Evolutionary conservation across 2,113 vertebrate species (phyloP).

Genomic region (Callaeas wilsoni): DNA sequence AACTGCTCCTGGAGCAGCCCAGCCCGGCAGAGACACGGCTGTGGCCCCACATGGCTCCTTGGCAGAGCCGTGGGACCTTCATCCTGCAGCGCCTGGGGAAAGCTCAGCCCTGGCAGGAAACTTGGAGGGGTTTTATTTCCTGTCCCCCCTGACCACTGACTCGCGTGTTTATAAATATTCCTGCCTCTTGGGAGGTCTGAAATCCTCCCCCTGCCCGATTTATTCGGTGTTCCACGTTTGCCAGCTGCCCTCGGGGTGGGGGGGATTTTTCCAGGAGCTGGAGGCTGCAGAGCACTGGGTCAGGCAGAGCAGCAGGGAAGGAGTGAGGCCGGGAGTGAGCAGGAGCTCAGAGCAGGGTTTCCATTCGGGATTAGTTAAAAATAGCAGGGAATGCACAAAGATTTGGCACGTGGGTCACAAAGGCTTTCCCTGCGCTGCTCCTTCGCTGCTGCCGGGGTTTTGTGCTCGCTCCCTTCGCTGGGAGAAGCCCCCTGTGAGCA

Average conservation of each 20-base stretch:
- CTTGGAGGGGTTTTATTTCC: fast-evolving
- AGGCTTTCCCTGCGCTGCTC: background rate
- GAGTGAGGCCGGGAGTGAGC: background rate
- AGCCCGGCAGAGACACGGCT: background rate
- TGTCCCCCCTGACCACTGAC: fast-evolving
- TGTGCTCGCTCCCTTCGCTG: fast-evolving
- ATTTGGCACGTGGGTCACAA: background rate
- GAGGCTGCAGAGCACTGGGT: background rate
- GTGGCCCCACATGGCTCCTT: fast-evolving
- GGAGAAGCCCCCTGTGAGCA: background rate
- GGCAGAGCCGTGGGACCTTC: fast-evolving
- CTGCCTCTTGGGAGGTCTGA: background rate
- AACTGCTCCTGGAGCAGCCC: background rate
- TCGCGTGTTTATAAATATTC: background rate
- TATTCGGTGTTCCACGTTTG: fast-evolving
- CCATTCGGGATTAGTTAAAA: conserved; percentile 26
- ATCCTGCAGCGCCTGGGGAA: fast-evolving
- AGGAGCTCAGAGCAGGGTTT: background rate
- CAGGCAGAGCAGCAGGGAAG: background rate
- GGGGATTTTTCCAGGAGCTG: background rate
- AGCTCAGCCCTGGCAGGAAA: background rate
- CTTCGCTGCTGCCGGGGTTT: background rate
- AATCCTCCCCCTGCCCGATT: background rate
- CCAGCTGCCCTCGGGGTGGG: background rate
- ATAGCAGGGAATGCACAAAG: conserved; percentile 19